Conservation (phyloP, 92 coral and sea anemone genomes). For the Parazoanthus atlanticus region DNA sequence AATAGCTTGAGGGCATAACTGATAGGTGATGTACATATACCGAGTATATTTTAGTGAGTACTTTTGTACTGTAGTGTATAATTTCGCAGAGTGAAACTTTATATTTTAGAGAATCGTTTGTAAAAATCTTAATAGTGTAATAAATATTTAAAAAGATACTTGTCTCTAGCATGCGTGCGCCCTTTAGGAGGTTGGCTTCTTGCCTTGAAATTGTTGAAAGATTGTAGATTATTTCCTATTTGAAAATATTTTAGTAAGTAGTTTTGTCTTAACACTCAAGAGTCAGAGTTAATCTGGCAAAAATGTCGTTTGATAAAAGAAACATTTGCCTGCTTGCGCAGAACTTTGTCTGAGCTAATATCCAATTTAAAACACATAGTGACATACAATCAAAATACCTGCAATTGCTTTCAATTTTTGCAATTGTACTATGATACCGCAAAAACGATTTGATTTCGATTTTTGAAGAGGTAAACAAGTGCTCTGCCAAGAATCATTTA, state of each 20-base stretch:
- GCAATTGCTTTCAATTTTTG: neutral
- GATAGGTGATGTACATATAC: neutral
- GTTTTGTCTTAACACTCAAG: neutral
- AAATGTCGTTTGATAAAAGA: no score
- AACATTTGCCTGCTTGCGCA: no score
- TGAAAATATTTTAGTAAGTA: neutral
- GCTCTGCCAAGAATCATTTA: neutral
- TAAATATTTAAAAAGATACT: neutral
- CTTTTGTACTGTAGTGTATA: slow-evolving; percentile 4
- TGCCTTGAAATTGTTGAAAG: neutral
- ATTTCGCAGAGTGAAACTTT: neutral
- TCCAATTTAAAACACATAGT: neutral
- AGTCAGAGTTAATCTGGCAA: neutral
- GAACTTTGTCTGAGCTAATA: neutral
- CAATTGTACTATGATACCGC: neutral
- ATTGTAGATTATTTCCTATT: neutral
- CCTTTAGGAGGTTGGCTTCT: neutral
- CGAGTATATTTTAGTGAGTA: slow-evolving; percentile 6
- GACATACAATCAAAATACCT: neutral
- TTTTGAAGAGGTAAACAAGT: neutral
- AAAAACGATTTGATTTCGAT: neutral
- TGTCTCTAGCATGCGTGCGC: neutral
- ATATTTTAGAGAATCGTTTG: neutral
- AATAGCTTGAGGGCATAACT: neutral
- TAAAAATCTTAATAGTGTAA: neutral